phyloP scores from a whole-genome alignment of 2,113 vertebrate species.

The Nanorana parkeri region DNA sequence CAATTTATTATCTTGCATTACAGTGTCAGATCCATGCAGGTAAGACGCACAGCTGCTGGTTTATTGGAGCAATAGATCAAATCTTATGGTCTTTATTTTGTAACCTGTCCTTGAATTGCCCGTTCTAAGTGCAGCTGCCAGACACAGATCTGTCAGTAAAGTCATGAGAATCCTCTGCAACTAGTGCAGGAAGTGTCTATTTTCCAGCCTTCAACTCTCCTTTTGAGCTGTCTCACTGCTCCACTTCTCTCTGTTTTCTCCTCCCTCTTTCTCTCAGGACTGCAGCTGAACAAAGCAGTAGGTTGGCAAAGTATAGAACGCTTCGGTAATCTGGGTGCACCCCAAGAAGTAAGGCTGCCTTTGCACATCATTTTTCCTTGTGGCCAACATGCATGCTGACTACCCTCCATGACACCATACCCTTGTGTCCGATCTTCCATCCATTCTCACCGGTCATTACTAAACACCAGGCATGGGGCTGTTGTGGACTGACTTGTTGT shows the following conservation, averaged over 20 bases:
- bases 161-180: background rate
- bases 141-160: too few species aligned
- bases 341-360: constrained; percentile 85
- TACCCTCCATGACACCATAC: background rate
- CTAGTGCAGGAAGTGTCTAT: constrained; percentile 26
- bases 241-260: constrained; percentile 78
- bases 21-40: too few species aligned
- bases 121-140: too few species aligned
- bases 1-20: too few species aligned
- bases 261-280: constrained; percentile 84
- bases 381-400: constrained; percentile 31
- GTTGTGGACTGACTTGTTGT: background rate
- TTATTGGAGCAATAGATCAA: too few species aligned
- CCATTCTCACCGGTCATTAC: background rate
- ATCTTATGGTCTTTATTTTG: too few species aligned
- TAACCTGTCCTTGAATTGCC: too few species aligned
- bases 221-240: constrained; percentile 64
- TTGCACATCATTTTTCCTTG: constrained; percentile 59
- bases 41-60: too few species aligned
- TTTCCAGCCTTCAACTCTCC: constrained; percentile 55
- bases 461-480: background rate
- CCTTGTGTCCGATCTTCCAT: background rate
- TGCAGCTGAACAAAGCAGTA: constrained; percentile 99
- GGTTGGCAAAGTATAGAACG: constrained; percentile 99
- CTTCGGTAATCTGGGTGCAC: constrained; percentile 89